Percentiles rank a stretch among this genome's conserved stretches.
phyloP scores from a whole-genome alignment of 2,797 vertebrate species.

The Chelidonichthys spinosus region DNA sequence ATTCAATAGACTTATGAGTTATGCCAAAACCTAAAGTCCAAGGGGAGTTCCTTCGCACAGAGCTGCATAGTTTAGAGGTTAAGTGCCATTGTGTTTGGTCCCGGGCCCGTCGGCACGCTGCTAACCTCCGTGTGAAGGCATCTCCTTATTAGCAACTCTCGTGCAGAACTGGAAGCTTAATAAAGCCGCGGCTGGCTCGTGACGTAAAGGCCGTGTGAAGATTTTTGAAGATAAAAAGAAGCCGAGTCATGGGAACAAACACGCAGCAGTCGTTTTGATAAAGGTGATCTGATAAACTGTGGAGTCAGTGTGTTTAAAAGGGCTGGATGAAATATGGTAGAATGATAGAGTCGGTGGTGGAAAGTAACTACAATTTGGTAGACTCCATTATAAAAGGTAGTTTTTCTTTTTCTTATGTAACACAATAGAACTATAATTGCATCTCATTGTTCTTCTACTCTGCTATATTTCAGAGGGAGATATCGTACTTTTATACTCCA shows the following conservation, averaged over 20 bases:
- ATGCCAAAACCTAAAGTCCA: conserved; percentile 67
- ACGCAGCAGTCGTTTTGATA: conserved; percentile 19
- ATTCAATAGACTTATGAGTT: conserved; percentile 80
- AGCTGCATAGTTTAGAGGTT: conserved; percentile 52
- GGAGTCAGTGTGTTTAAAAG: conserved; percentile 5
- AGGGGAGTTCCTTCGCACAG: conserved; percentile 65
- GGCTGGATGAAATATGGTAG: background rate
- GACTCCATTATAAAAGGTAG: background rate
- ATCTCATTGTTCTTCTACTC: too few species aligned
- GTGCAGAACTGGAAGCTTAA: conserved; percentile 8
- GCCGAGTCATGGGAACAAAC: conserved; percentile 25
- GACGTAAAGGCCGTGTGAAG: conserved; percentile 7
- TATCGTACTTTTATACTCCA: background rate
- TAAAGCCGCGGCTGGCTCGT: conserved; percentile 7
- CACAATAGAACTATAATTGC: background rate
- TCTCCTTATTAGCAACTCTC: background rate
- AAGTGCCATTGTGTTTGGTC: conserved; percentile 72
- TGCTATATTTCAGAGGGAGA: background rate
- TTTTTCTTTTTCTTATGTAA: background rate
- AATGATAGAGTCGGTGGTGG: background rate
- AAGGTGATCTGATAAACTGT: conserved; percentile 33
- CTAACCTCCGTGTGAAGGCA: conserved; percentile 46
- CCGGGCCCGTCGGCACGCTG: conserved; percentile 26
- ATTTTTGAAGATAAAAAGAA: conserved; percentile 19
- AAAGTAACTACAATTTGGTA: background rate